These are phyloP conservation scores for Eupithecia subfuscata DNA, from an alignment of 2,888 invertebrate genomes.

Conservation along the genomic window DNA sequence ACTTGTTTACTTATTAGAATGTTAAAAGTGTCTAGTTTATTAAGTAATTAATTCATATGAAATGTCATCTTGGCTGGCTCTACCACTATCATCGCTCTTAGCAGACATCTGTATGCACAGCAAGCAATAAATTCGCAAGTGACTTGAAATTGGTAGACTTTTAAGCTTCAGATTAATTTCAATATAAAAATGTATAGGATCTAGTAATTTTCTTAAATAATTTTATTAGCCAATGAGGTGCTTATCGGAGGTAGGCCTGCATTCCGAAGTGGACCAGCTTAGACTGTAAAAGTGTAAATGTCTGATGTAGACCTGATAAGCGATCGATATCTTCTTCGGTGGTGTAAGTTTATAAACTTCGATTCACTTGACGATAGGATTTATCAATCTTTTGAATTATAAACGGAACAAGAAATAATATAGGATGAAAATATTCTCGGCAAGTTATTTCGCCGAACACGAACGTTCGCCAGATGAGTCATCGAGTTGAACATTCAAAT, in stretches of 20 bases:
- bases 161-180: background rate
- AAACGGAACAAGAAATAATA: background rate
- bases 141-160: background rate
- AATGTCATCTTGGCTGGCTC: background rate
- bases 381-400: background rate
- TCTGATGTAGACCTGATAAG: no score
- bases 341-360: background rate
- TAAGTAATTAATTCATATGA: background rate
- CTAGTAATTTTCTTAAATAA: background rate
- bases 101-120: background rate
- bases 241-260: background rate
- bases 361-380: background rate
- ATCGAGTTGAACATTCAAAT: conserved; percentile 17
- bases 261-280: background rate
- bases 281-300: no score
- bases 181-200: no score
- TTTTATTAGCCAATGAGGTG: background rate
- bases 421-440: background rate
- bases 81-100: background rate
- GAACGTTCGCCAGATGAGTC: conserved; percentile 7
- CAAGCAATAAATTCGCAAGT: background rate
- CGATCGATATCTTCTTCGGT: background rate
- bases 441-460: conserved; percentile 5
- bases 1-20: conserved; percentile 8
- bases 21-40: background rate